phyloP scores from a whole-genome alignment of 1,140 invertebrate genomes.

The Drosophila eugracilis region DNA sequence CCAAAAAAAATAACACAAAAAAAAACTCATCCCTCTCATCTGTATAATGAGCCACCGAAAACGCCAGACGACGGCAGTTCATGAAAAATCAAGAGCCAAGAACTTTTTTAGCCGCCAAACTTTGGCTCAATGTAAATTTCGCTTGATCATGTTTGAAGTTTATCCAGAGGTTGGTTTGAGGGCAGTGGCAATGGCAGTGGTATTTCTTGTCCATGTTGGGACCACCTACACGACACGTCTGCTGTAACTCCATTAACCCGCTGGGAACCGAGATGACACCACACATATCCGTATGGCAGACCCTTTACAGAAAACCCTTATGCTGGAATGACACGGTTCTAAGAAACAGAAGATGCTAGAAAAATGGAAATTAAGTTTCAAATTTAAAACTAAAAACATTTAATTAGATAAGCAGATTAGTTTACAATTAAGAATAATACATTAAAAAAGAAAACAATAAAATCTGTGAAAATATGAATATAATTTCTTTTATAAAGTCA shows the following conservation, averaged over 20 bases:
- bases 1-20: too few relatives aligned
- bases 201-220: constrained; percentile 17
- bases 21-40: constrained; percentile 2
- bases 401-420: too few relatives aligned
- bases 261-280: constrained; percentile 45
- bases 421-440: too few relatives aligned
- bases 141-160: constrained; percentile 52
- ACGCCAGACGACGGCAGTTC: constrained; percentile 68
- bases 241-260: constrained; percentile 55
- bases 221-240: constrained; percentile 39
- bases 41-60: constrained; percentile 70
- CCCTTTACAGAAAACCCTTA: background rate
- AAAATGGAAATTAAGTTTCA: background rate
- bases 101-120: constrained; percentile 62
- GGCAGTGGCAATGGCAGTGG: background rate
- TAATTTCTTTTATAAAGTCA: too few relatives aligned
- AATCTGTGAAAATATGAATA: too few relatives aligned
- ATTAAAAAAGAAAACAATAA: too few relatives aligned
- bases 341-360: background rate
- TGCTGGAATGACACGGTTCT: background rate
- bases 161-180: too few relatives aligned
- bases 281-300: constrained; percentile 18
- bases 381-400: too few relatives aligned
- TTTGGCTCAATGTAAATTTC: constrained; percentile 48
- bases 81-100: constrained; percentile 71